Evolutionary conservation across 2,797 vertebrate species (phyloP), one percentile per base, ranked within the genome.

Genomic region (Tachyglossus aculeatus): DNA sequence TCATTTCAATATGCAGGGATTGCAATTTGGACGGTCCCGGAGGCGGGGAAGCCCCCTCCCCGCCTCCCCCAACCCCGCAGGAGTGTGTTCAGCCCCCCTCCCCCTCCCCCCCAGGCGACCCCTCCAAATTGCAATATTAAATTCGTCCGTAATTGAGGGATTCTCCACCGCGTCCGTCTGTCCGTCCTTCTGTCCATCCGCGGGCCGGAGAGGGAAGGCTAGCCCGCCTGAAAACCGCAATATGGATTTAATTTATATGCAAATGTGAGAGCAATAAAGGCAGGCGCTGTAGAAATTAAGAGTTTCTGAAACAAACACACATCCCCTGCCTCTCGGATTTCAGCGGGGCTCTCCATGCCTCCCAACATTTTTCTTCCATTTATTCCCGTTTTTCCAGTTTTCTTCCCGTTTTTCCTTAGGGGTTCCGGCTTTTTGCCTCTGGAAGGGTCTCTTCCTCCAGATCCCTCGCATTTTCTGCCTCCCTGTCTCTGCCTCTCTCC

Each of bases 221-320:
- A 91, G 92, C 94, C 93, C 96, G 94, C 95, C 96, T 97, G 93
- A 95, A 94, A 96, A 96, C 96, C 94, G 96, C 94, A 96, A 95
- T 96, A 95, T 96, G 94, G 94, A 94, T 93, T 93, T 94, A 94
- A 94, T 94, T 94, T 93, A 93, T 94, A 94, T 94, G 93, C 93
- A 94, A 94, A 94, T 94, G 90, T 90, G 93, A 92, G 92, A 91
- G 93, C 93, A 93, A 93, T 93, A 94, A 92, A 92, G 81, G 86
- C 90, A 91, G 92, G 85, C 92, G 92, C 91, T 92, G 90, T 90
- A 91, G 91, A 94, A 93, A 93, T 93, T 90, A 90, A 90, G 90
- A 87, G 87, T 82, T 88, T 73, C 79, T 88, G 80, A 85, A 87
- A 89, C 74, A 0, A 1, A 41, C 77, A 60, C 77, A 60, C 34